Conservation (phyloP, 2,797 vertebrate genomes). For the Leontopithecus rosalia region DNA sequence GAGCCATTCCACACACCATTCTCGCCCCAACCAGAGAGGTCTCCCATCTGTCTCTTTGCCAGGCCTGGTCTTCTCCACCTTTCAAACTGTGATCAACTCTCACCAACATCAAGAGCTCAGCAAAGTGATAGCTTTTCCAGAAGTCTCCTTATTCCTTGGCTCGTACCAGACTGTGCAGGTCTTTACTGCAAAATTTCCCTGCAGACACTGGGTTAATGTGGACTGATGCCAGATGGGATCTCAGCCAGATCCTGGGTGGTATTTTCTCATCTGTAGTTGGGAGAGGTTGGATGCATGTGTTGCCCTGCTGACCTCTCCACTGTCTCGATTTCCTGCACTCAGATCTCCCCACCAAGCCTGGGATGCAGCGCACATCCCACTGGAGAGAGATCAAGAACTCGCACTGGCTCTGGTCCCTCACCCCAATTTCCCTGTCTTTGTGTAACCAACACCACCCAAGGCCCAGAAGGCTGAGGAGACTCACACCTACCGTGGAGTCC, state of each 20-base stretch:
- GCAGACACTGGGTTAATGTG: neutral
- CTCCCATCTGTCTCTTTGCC: neutral
- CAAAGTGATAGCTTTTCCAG: neutral
- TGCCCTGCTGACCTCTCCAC: neutral
- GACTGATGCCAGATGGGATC: neutral
- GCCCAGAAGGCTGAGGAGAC: neutral
- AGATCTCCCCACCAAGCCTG: neutral
- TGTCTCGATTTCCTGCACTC: neutral
- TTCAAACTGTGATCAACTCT: neutral
- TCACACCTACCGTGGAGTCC: fast-evolving
- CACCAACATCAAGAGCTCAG: neutral
- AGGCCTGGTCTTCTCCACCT: neutral
- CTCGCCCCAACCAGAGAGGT: neutral
- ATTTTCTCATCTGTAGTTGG: neutral
- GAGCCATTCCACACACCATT: neutral
- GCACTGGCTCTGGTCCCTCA: fast-evolving
- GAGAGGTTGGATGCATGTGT: neutral
- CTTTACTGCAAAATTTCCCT: neutral
- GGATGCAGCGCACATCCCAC: neutral
- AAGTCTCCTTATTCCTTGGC: neutral
- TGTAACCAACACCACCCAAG: too few species aligned
- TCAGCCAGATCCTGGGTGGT: neutral
- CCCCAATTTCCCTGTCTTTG: fast-evolving
- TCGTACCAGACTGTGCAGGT: neutral
- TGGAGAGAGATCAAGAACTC: neutral